Evolutionary conservation across 2,888 invertebrate genomes (phyloP).

Genomic region (Cephus pulcher): DNA sequence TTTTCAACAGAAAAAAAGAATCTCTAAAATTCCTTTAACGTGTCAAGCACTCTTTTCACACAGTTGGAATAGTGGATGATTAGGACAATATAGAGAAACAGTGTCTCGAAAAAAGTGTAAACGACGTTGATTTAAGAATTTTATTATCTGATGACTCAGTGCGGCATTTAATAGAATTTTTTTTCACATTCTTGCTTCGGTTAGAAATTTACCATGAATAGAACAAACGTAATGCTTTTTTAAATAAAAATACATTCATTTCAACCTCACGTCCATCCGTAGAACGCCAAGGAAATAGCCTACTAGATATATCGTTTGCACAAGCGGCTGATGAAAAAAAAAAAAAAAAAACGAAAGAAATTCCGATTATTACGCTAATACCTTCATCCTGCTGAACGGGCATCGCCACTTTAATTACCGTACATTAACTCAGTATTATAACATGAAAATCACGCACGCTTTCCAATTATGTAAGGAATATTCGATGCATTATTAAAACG

Average conservation of each 20-base stretch:
- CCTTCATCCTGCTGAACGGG: slow-evolving; percentile 42
- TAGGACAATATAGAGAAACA: too few relatives aligned
- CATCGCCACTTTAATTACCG: slow-evolving; percentile 56
- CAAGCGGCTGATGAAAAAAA: slow-evolving; percentile 2
- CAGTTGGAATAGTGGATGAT: too few relatives aligned
- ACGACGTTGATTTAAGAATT: not conserved
- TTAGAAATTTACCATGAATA: slow-evolving; percentile 13
- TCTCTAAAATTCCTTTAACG: too few relatives aligned
- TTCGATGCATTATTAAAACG: slow-evolving; percentile 50
- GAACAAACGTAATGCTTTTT: slow-evolving; percentile 15
- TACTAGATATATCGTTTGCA: not conserved
- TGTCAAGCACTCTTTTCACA: too few relatives aligned
- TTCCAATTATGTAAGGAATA: slow-evolving; percentile 61
- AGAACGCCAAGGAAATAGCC: slow-evolving; percentile 15
- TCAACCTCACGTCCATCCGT: slow-evolving; percentile 11
- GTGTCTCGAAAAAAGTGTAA: not conserved
- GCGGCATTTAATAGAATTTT: slow-evolving; percentile 3
- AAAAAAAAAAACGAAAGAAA: not conserved
- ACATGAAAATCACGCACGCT: slow-evolving; percentile 53
- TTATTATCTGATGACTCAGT: slow-evolving; percentile 1
- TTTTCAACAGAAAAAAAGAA: too few relatives aligned
- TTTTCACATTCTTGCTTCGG: not conserved
- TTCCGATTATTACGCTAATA: slow-evolving; percentile 31
- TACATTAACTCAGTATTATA: slow-evolving; percentile 56
- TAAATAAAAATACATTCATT: slow-evolving; percentile 8